These are phyloP conservation scores for Gymnarchus niloticus DNA, from an alignment of 2,113 vertebrate genomes.

Conservation along the genomic window DNA sequence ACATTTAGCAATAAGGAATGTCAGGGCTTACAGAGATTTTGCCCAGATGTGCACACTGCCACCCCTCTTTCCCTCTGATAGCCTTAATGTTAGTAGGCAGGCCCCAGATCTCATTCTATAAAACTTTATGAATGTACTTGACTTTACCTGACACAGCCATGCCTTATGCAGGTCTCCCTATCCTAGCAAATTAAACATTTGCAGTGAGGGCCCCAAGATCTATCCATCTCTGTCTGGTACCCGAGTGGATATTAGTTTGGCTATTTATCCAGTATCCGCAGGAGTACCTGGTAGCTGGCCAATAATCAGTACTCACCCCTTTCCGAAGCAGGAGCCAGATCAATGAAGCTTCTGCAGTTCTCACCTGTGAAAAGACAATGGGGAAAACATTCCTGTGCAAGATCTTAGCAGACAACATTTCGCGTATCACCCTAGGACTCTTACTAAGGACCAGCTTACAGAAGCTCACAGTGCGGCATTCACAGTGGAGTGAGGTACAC, in stretches of 20 bases:
- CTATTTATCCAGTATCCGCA: constrained; percentile 1
- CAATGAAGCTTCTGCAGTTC: constrained; percentile 88
- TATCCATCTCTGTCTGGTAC: not conserved
- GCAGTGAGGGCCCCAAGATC: not conserved
- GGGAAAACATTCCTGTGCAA: not conserved
- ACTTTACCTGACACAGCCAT: not conserved
- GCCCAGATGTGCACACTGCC: not conserved
- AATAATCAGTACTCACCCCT: constrained; percentile 70
- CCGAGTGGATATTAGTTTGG: not conserved
- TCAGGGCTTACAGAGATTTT: not conserved
- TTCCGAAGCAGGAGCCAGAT: constrained; percentile 87
- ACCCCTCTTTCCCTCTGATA: not conserved
- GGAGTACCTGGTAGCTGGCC: not conserved
- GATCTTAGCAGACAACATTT: not conserved
- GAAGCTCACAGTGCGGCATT: constrained; percentile 1
- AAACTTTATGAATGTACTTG: not conserved
- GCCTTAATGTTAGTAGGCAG: not conserved
- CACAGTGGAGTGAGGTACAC: not conserved
- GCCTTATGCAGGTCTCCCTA: not conserved
- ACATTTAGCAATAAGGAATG: not conserved
- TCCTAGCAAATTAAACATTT: constrained; percentile 7
- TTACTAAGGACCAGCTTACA: not conserved
- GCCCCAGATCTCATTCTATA: not conserved
- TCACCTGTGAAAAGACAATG: constrained; percentile 73
- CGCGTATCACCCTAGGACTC: not conserved